These are phyloP conservation scores for Carpatolechia fugitivella DNA, from an alignment of 2,888 invertebrate genomes.

Conservation along the genomic window DNA sequence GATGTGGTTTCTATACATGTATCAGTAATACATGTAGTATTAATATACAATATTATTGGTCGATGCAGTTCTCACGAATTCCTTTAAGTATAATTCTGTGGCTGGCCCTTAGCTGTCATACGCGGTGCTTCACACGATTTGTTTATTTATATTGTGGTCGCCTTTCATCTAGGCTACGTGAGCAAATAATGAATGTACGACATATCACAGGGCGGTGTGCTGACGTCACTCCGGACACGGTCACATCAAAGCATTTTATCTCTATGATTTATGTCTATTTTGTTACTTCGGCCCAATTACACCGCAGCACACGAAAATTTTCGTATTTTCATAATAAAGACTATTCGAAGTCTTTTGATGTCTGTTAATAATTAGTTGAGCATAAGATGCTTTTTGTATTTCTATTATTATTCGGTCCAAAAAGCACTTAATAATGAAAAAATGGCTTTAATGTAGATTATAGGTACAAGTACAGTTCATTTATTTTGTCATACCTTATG, in stretches of 20 bases:
- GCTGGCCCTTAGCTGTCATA: conserved; percentile 39
- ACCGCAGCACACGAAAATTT: conserved; percentile 63
- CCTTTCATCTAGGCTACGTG: conserved; percentile 76
- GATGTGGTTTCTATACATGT: too few relatives aligned
- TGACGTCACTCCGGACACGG: conserved; percentile 73
- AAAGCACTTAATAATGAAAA: too few relatives aligned
- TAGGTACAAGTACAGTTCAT: too few relatives aligned
- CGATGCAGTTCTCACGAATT: too few relatives aligned
- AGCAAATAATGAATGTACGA: conserved; percentile 75
- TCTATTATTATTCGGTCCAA: neutral
- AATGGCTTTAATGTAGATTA: too few relatives aligned
- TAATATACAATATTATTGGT: too few relatives aligned
- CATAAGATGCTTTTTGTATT: conserved; percentile 16
- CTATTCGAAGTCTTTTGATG: conserved; percentile 65
- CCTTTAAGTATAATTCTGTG: neutral
- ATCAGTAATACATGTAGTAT: too few relatives aligned
- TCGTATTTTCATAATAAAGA: conserved; percentile 69
- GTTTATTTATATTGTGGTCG: conserved; percentile 73
- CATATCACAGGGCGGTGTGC: conserved; percentile 54
- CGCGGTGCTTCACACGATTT: conserved; percentile 61
- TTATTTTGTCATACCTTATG: too few relatives aligned
- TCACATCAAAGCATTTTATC: conserved; percentile 66
- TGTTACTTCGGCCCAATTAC: conserved; percentile 71
- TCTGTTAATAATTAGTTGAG: conserved; percentile 21
- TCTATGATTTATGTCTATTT: conserved; percentile 72